Percentiles rank a stretch among this genome's conserved stretches.
These are phyloP conservation scores for Staurois parvus DNA, from an alignment of 2,797 vertebrate genomes.

Conservation along the genomic window DNA sequence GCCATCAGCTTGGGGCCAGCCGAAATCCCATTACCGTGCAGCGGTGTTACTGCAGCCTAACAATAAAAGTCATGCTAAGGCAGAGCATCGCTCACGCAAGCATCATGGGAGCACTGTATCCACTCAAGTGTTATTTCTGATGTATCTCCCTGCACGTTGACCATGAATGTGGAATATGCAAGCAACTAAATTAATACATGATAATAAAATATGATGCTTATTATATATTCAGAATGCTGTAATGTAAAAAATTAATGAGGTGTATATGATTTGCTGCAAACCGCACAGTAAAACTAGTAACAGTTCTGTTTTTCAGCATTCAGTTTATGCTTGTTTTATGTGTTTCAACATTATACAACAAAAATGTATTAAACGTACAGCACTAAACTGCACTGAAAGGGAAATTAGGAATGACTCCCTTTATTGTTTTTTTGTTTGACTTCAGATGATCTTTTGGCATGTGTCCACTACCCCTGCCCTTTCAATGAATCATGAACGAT, in stretches of 20 bases:
- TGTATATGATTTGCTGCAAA: not conserved
- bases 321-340: no score
- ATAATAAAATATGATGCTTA: conserved; percentile 1
- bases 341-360: no score
- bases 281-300: not conserved
- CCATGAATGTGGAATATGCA: conserved; percentile 9
- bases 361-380: no score
- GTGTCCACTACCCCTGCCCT: no score
- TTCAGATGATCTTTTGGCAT: no score
- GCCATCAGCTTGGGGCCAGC: conserved; percentile 46
- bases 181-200: conserved; percentile 26
- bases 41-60: conserved; percentile 36
- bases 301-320: no score
- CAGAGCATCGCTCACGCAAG: conserved; percentile 48
- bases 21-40: conserved; percentile 58
- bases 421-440: no score
- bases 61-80: conserved; percentile 54
- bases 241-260: conserved; percentile 2
- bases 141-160: not conserved
- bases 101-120: conserved; percentile 50
- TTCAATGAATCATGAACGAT: no score
- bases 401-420: no score
- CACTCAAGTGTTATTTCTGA: conserved; percentile 40
- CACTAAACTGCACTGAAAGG: no score
- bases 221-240: conserved; percentile 19